These are phyloP conservation scores for Halictus quadricinctus DNA, from an alignment of 2,888 invertebrate genomes.

Conservation along the genomic window DNA sequence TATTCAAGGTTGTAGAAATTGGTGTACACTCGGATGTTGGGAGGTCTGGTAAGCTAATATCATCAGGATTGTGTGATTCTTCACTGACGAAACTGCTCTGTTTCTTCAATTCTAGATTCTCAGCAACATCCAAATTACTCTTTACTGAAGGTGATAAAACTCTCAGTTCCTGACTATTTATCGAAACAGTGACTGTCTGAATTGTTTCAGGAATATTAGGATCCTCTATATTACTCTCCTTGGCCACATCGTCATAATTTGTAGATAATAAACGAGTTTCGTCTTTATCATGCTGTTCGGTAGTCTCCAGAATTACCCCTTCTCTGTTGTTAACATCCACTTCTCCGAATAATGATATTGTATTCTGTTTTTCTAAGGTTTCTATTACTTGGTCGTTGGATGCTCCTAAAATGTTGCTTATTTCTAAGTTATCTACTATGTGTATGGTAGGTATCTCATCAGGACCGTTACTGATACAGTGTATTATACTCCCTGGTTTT, in stretches of 20 bases:
- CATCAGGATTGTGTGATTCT: constrained; percentile 79
- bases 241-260: constrained; percentile 16
- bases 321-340: constrained; percentile 22
- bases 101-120: constrained; percentile 66
- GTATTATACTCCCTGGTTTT: constrained; percentile 72
- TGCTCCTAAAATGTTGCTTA: constrained; percentile 63
- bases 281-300: constrained; percentile 29
- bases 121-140: constrained; percentile 25
- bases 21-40: constrained; percentile 79
- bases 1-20: constrained; percentile 80
- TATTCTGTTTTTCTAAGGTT: constrained; percentile 53
- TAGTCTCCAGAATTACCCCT: constrained; percentile 23
- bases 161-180: constrained; percentile 27
- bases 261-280: constrained; percentile 12
- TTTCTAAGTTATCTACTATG: constrained; percentile 78
- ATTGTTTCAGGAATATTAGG: constrained; percentile 18
- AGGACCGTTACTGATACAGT: constrained; percentile 73
- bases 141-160: constrained; percentile 34
- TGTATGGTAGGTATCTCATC: constrained; percentile 80
- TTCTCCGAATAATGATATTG: constrained; percentile 57
- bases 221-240: constrained; percentile 21
- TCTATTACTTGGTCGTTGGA: constrained; percentile 50
- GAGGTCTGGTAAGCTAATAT: constrained; percentile 79
- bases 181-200: background rate
- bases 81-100: constrained; percentile 75